These are phyloP conservation scores for Mythimna ferrago DNA, from an alignment of 2,888 invertebrate species.

Conservation along the genomic window DNA sequence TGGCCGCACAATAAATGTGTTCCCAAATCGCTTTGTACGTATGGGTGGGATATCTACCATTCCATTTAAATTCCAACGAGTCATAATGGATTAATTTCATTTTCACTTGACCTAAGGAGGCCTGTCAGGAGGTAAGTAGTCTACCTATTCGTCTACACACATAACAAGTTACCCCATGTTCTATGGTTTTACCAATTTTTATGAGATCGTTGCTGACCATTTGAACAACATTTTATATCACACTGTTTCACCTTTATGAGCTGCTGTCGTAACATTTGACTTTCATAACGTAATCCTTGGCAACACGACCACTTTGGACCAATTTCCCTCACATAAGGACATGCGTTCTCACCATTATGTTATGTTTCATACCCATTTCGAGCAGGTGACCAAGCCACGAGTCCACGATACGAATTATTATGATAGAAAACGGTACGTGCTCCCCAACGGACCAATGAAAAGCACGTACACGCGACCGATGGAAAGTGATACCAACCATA, in stretches of 20 bases:
- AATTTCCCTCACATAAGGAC: conserved; percentile 39
- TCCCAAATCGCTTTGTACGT: too few species aligned
- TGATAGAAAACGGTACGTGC: conserved; percentile 62
- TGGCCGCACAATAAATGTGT: too few species aligned
- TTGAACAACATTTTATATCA: background rate
- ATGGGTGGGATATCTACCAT: too few species aligned
- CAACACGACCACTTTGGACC: background rate
- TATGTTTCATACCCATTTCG: conserved; percentile 32
- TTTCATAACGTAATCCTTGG: conserved; percentile 22
- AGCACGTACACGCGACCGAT: conserved; percentile 57
- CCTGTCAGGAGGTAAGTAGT: too few species aligned
- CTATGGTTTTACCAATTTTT: background rate
- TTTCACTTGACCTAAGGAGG: too few species aligned
- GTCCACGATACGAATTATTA: conserved; percentile 40
- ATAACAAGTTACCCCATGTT: too few species aligned
- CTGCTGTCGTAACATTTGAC: conserved; percentile 12
- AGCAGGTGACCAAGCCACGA: conserved; percentile 11
- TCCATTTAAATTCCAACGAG: too few species aligned
- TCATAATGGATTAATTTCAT: too few species aligned
- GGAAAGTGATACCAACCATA: conserved; percentile 69
- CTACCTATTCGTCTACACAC: too few species aligned
- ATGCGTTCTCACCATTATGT: conserved; percentile 44
- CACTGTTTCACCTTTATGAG: background rate
- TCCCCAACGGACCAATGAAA: conserved; percentile 46
- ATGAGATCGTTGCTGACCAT: background rate